A percentile compares a stretch with the other conserved stretches of the same genome.
Conservation (phyloP, 2,888 invertebrate genomes). For the Drosophila subquinaria region DNA sequence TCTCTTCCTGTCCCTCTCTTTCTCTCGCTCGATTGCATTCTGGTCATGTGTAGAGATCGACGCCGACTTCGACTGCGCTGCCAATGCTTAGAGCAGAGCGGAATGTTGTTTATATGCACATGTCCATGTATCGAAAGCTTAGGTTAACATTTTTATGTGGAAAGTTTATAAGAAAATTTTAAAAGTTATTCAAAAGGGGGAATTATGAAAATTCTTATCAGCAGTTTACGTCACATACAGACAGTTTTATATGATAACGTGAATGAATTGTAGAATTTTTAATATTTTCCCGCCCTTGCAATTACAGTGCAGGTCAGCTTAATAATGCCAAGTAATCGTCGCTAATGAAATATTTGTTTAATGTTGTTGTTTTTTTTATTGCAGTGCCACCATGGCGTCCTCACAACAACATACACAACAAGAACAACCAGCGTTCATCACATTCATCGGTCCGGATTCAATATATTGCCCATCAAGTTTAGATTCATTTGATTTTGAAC, state of each 20-base stretch:
- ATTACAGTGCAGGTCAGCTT: constrained; percentile 36
- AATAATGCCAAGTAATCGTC: constrained; percentile 30
- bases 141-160: not conserved
- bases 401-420: constrained; percentile 84
- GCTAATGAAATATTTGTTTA: constrained; percentile 21
- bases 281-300: constrained; percentile 10
- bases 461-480: constrained; percentile 55
- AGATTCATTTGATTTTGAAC: constrained; percentile 38
- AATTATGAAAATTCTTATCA: not conserved
- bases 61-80: constrained; percentile 22
- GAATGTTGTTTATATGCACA: constrained; percentile 6
- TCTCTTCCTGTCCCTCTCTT: not conserved
- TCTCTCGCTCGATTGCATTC: not conserved
- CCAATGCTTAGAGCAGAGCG: not conserved
- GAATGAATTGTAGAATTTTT: constrained; percentile 22
- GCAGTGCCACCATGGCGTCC: constrained; percentile 94
- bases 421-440: constrained; percentile 85
- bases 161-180: constrained; percentile 1
- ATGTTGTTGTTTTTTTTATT: constrained; percentile 60
- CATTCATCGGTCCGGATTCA: constrained; percentile 88
- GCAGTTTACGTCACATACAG: constrained; percentile 23
- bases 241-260: no score
- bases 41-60: not conserved
- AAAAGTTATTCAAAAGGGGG: no score
- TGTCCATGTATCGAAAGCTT: not conserved